These are phyloP conservation scores for Parambassis ranga DNA, from an alignment of 2,797 vertebrate species.

Conservation along the genomic window DNA sequence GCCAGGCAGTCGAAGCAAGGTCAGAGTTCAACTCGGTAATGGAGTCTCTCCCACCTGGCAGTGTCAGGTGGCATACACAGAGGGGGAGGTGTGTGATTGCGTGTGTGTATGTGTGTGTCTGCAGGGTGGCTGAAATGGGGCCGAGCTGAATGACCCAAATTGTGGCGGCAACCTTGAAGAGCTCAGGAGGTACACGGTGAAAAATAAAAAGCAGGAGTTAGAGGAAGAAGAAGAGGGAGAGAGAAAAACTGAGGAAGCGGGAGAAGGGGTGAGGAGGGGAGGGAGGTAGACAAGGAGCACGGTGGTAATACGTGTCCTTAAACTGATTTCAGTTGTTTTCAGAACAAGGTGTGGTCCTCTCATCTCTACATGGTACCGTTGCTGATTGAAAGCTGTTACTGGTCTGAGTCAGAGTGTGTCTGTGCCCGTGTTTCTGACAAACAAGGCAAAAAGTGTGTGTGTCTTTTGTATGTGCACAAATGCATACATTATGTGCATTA, in stretches of 20 bases:
- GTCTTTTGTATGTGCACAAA: slow-evolving; percentile 34
- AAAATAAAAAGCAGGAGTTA: slow-evolving; percentile 49
- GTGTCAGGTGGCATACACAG: slow-evolving; percentile 74
- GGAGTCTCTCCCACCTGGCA: slow-evolving; percentile 76
- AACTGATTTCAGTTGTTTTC: slow-evolving; percentile 77
- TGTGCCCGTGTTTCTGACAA: slow-evolving; percentile 2
- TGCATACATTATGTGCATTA: slow-evolving; percentile 43
- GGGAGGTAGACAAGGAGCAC: slow-evolving; percentile 15
- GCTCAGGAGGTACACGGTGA: slow-evolving; percentile 63
- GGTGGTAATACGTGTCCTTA: slow-evolving; percentile 64
- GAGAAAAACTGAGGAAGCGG: not conserved
- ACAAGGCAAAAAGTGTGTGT: slow-evolving; percentile 2
- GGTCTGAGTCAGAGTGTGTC: slow-evolving; percentile 11
- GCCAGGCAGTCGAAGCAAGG: slow-evolving; percentile 60
- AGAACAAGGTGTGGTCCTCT: slow-evolving; percentile 67
- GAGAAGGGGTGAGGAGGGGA: not conserved
- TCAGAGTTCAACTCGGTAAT: slow-evolving; percentile 74
- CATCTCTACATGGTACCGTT: slow-evolving; percentile 53
- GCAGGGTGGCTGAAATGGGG: slow-evolving; percentile 58
- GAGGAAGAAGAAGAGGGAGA: not conserved
- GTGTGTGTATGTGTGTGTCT: slow-evolving; percentile 15
- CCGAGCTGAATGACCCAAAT: slow-evolving; percentile 73
- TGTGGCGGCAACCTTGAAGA: slow-evolving; percentile 74
- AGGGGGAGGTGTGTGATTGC: slow-evolving; percentile 42
- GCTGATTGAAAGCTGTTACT: slow-evolving; percentile 66